These are phyloP conservation scores for Blastobasis lacticolella DNA, from an alignment of 2,888 invertebrate genomes.

Conservation along the genomic window DNA sequence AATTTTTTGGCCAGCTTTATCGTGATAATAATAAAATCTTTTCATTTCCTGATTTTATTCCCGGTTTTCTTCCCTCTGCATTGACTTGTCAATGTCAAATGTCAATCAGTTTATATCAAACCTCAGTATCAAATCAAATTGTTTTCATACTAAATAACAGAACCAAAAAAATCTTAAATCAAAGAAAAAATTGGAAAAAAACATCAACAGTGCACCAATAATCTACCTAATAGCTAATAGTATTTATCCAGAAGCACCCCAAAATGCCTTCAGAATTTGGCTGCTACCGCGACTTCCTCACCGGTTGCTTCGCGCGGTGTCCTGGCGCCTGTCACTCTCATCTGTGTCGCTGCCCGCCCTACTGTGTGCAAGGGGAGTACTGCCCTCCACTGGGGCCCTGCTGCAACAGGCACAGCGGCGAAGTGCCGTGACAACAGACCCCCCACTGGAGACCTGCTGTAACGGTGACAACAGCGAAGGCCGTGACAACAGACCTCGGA, in stretches of 20 bases:
- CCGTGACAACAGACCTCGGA: too few relatives aligned
- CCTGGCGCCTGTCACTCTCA: constrained; percentile 3
- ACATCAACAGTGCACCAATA: not conserved
- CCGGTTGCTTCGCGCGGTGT: constrained; percentile 13
- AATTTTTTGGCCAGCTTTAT: too few relatives aligned
- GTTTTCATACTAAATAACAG: constrained; percentile 1
- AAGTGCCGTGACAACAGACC: too few relatives aligned
- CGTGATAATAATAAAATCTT: too few relatives aligned
- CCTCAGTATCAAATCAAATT: not conserved
- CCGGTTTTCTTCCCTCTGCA: too few relatives aligned
- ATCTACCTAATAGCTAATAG: not conserved
- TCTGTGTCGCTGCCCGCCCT: not conserved
- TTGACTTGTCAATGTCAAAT: not conserved
- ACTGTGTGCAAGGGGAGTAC: constrained; percentile 5
- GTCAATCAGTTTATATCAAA: not conserved
- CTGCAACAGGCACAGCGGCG: not conserved
- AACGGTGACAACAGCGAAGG: too few relatives aligned
- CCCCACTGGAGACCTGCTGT: too few relatives aligned
- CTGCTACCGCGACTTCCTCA: constrained; percentile 47
- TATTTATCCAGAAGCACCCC: not conserved
- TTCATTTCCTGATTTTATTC: too few relatives aligned
- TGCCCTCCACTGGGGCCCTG: constrained; percentile 8
- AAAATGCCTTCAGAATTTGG: constrained; percentile 44
- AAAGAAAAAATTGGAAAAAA: not conserved
- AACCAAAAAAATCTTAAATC: not conserved